Evolutionary conservation across 2,888 invertebrate species (phyloP).

Genomic region (Caenorhabditis sp.): DNA sequence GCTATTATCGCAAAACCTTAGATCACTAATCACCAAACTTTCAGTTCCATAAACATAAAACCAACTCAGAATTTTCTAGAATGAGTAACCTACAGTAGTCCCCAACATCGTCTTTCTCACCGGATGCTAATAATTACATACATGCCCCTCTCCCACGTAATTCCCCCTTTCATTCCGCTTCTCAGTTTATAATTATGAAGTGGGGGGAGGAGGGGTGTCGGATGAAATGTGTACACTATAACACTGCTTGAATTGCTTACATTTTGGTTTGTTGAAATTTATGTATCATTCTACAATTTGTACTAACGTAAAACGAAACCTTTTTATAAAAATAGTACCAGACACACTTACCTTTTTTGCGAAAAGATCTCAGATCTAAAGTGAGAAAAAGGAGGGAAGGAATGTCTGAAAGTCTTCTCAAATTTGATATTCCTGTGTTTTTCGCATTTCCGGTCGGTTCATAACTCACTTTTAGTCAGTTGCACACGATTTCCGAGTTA

Average conservation of each 20-base stretch:
- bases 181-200: conserved; percentile 12
- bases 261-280: no score
- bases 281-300: no score
- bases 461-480: neutral
- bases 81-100: conserved; percentile 2
- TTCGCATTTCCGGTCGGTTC: neutral
- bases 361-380: no score
- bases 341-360: no score
- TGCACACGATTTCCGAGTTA: neutral
- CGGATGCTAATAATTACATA: conserved; percentile 5
- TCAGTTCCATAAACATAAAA: no score
- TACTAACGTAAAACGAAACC: no score
- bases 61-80: neutral
- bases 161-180: neutral
- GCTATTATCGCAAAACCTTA: no score
- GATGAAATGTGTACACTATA: conserved; percentile 1
- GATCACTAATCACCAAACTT: no score
- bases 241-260: no score
- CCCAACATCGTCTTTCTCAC: neutral
- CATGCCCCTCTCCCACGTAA: conserved; percentile 9
- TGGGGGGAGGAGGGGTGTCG: neutral
- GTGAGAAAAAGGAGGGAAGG: no score
- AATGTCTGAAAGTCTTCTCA: no score
- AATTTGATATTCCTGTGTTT: conserved; percentile 7
- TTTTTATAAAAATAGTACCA: no score